Evolutionary conservation across 2,797 vertebrate genomes (phyloP), one percentile per base, ranked within the genome.

Genomic region (Euthynnus affinis): DNA sequence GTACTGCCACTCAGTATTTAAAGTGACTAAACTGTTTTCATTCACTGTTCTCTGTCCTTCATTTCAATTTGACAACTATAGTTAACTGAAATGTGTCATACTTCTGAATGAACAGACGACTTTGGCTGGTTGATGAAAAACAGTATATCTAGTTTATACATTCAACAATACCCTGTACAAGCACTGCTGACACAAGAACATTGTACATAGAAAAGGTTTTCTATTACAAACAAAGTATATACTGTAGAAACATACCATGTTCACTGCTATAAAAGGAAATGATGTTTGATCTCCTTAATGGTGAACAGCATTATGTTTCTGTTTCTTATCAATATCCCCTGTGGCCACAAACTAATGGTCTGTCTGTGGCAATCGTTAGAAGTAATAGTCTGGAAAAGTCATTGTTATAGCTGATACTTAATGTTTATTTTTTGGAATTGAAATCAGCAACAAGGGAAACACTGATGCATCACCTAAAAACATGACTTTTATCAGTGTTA

Each of bases 341-440:
- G 1, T 74, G 18, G 56, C 66, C 65, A 4, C 44, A 58, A 58
- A 67, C 37, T 34, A 74, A 69, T 72, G 59, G 49, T 73, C 60
- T 34, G 0, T 57, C 55, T 61, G 37, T 42, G 29, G 57, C 61
- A 22, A 27, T 65, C 49, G 23, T 27, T 53, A 53, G 60, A 71
- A 68, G 34, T 40, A 68, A 78, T 61, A 44, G 25, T 53, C 34
- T 60, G 13, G 42, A 78, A 71, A 76, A 64, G 60, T 73, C 9
- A 40, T 69, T 71, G 1, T 68, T 18, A 40, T 20, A 15, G 14
- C 44, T 62, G 9, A 22, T 73, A 49, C 40, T 61, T 46, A 9
- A 66, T 37, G 23, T 59, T 57, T 53, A 46, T 64, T 71, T 58
- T 46, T 46, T 6, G 17, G 44, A 37, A 37, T 9, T 37, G 40